Evolutionary conservation across 1,140 invertebrate species (phyloP), one percentile per base, ranked within the genome.

Genomic region (Anadara kagoshimensis): DNA sequence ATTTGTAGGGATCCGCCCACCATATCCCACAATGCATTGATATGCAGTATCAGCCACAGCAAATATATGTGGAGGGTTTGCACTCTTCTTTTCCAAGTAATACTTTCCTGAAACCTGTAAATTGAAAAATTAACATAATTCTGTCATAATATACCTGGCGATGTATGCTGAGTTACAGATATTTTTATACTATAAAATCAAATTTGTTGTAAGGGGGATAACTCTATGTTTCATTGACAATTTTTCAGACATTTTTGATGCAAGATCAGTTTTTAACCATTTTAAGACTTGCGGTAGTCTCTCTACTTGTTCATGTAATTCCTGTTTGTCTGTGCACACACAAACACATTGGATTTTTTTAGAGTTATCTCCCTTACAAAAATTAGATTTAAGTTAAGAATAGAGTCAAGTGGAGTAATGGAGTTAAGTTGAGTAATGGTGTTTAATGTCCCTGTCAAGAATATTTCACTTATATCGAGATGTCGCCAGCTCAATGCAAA

Each of bases 11-110:
- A 43, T 36, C 56, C 76, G 45, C 16, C 83, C 83, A 16, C 79
- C 91, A 94, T 94, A 97, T 90, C 96, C 97, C 90, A 99, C 87
- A 73, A 96, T 91, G 10, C 93, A 92, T 85, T 96, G 94, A 85
- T 95, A 95, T 0, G 95, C 83, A 36, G 79, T 66, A 62, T 96
- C 95, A 0, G 95, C 94, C n/a, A 96, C 93, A 0, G 95, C 95
- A 86, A 94, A 97, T 73, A 96, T 95, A 79, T 97, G 95, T 0
- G 95, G 95, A 0, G 94, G 93, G 83, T 94, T 93, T 0, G 74
- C 44, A 51, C 78, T 80, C 56, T 81, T 84, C 72, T 81, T 84
- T 47, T 81, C 73, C 57, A 79, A 67, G 22, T 78, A 73, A 67
- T 86, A 86, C 66, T 65, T 73, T 12, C 74, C 54, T 53, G 71